A percentile compares a stretch with the other conserved stretches of the same genome.
Conservation (phyloP, 2,888 invertebrate species). For the Drosophila monieri region DNA sequence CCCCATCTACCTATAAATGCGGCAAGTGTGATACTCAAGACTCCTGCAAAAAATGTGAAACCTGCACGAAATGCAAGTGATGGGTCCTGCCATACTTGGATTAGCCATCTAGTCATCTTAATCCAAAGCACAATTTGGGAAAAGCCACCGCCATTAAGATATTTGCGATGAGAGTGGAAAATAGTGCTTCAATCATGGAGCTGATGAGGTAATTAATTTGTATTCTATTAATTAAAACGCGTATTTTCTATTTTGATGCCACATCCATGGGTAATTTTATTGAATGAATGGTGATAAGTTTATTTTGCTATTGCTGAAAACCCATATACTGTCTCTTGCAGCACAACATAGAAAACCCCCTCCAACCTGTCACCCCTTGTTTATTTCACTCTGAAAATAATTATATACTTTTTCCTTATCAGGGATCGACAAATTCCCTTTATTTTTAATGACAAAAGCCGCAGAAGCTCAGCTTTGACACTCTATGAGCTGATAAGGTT, state of each 20-base stretch:
- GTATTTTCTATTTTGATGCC: neutral
- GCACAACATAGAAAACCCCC: neutral
- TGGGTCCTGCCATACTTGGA: neutral
- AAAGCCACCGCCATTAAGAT: too few species aligned
- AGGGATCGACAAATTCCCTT: slow-evolving; percentile 11
- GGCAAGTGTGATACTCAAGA: neutral
- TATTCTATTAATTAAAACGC: neutral
- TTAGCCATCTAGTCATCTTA: too few species aligned
- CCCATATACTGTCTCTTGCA: neutral
- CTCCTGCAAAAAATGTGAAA: neutral
- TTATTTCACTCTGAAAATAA: neutral
- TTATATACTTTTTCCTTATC: slow-evolving; percentile 18
- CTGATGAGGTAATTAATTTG: slow-evolving; percentile 1
- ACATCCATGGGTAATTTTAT: neutral
- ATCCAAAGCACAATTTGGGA: too few species aligned
- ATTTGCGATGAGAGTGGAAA: too few species aligned
- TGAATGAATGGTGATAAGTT: neutral
- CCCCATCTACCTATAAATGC: neutral
- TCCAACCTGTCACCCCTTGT: neutral
- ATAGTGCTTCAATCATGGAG: too few species aligned
- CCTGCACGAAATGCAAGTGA: neutral
- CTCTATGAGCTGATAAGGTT: slow-evolving; percentile 20
- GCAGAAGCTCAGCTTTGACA: slow-evolving; percentile 22
- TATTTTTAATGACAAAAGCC: slow-evolving; percentile 19
- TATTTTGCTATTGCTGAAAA: neutral